A percentile compares a stretch with the other conserved stretches of the same genome.
Conservation (phyloP, 2,113 vertebrate species). For the Petroica traversi region DNA sequence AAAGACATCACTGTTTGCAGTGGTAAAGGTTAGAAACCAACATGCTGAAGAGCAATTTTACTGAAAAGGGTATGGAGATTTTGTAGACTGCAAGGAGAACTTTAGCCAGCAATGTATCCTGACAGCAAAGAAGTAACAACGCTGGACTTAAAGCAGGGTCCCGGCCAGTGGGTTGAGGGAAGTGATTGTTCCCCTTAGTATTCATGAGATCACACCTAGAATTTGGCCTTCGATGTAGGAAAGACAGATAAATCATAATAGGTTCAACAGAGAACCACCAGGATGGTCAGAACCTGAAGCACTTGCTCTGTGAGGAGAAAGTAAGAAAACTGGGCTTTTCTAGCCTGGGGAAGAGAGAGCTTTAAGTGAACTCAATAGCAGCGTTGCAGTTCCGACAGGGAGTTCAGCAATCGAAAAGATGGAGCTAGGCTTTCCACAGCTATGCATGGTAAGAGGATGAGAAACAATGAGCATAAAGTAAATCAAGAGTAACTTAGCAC, state of each 20-base stretch:
- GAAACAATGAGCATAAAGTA: background rate
- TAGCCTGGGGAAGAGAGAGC: background rate
- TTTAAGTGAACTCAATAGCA: background rate
- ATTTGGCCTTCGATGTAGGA: background rate
- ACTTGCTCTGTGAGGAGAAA: background rate
- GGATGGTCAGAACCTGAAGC: background rate
- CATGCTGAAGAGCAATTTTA: background rate
- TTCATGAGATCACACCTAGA: background rate
- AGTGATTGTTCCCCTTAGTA: background rate
- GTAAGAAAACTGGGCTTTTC: background rate
- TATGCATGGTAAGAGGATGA: background rate
- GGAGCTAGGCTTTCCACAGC: background rate
- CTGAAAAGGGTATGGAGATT: background rate
- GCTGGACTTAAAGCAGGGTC: background rate
- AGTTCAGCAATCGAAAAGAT: background rate
- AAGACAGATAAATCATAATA: background rate
- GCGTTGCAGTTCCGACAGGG: background rate
- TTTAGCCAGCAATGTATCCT: background rate
- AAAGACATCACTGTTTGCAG: background rate
- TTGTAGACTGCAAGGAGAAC: background rate
- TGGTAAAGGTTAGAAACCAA: background rate
- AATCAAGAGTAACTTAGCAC: background rate
- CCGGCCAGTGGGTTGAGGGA: background rate
- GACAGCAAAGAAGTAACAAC: background rate
- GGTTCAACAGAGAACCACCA: background rate